Conservation (phyloP, 23 tunicate genomes). For the Corella eumyota region DNA sequence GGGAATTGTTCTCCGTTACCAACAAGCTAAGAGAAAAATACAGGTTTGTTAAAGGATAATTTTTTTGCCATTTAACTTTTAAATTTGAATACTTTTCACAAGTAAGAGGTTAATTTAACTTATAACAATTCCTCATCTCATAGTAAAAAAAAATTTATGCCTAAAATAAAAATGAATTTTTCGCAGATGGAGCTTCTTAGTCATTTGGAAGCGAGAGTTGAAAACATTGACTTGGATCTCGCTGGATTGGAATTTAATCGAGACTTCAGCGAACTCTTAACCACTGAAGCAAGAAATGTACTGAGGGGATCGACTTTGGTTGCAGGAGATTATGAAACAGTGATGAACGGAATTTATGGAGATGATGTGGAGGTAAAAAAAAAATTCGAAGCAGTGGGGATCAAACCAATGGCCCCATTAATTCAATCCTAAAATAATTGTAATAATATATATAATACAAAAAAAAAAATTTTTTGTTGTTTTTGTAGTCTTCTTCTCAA, state of each 20-base stretch:
- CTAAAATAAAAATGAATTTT: no score
- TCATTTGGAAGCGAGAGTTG: slow-evolving; percentile 44
- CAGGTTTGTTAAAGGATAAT: slow-evolving; percentile 40
- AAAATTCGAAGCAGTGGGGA: no score
- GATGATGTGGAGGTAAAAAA: slow-evolving; percentile 56
- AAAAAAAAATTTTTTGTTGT: no score
- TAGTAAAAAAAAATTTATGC: no score
- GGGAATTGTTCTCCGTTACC: slow-evolving; percentile 40
- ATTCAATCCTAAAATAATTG: no score
- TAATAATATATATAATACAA: no score
- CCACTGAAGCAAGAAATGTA: slow-evolving; percentile 45
- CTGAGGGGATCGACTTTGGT: slow-evolving; percentile 49
- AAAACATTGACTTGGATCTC: slow-evolving; percentile 40
- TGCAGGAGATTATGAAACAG: slow-evolving; percentile 70
- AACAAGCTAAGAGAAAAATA: slow-evolving; percentile 63
- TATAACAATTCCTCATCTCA: no score
- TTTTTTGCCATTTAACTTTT: no score
- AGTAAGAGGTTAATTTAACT: no score
- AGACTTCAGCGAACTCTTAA: slow-evolving; percentile 40
- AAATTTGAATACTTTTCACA: no score
- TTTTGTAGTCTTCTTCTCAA: slow-evolving; percentile 40
- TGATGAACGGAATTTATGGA: slow-evolving; percentile 50
- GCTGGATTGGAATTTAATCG: slow-evolving; percentile 44
- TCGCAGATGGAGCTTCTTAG: no score
- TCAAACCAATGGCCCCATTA: no score